Percentiles rank a stretch among this genome's conserved stretches.
These are phyloP conservation scores for Mirounga angustirostris DNA, from an alignment of 2,113 vertebrate genomes.

Conservation along the genomic window DNA sequence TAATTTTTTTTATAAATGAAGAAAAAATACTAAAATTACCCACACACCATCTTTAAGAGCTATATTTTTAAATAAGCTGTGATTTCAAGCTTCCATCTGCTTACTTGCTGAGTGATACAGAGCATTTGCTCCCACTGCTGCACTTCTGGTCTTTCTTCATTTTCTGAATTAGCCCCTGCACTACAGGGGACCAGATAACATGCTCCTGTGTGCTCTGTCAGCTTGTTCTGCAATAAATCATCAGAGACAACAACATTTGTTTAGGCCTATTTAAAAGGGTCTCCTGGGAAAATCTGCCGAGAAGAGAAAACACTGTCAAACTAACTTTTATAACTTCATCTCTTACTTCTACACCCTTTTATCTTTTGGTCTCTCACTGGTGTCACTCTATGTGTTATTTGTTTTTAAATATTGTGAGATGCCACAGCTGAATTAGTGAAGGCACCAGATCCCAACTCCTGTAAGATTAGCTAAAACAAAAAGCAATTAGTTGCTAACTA, in stretches of 20 bases:
- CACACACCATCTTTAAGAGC: background rate
- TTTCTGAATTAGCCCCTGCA: constrained; percentile 40
- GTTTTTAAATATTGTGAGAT: background rate
- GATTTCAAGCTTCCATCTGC: background rate
- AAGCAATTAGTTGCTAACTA: constrained; percentile 19
- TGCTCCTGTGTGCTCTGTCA: background rate
- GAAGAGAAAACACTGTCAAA: constrained; percentile 5
- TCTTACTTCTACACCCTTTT: background rate
- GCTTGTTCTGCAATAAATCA: constrained; percentile 69
- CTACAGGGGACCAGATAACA: constrained; percentile 33
- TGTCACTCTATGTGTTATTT: background rate
- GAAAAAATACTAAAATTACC: background rate
- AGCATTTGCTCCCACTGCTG: background rate
- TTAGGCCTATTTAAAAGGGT: constrained; percentile 36
- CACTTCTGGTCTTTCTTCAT: background rate
- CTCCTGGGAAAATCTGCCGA: constrained; percentile 4
- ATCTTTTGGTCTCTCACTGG: background rate
- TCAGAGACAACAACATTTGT: constrained; percentile 49
- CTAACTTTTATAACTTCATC: background rate
- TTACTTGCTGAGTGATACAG: background rate
- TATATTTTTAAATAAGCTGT: background rate
- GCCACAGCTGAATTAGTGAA: background rate
- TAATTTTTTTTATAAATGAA: constrained; percentile 30
- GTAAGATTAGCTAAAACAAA: background rate
- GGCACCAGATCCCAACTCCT: background rate